Evolutionary conservation across 2,888 invertebrate species (phyloP), one percentile per base, ranked within the genome.

Genomic region (Prosapia bicincta): DNA sequence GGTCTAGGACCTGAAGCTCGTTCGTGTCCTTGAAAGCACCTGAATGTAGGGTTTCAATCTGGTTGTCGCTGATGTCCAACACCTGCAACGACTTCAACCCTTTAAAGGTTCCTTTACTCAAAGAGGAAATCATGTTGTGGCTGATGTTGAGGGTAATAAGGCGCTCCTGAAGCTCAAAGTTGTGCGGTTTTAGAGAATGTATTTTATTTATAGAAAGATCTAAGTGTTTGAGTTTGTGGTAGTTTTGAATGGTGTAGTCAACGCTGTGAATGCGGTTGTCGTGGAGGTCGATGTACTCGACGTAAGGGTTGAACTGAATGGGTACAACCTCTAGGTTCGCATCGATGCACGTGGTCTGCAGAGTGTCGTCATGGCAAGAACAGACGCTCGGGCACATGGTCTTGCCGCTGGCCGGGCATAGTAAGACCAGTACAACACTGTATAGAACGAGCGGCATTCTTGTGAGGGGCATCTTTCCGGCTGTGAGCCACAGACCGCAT

Each of bases 301-400:
- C 90, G 84, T 94, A 94, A 65, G 97, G 97, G 85, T 96, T 96
- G 80, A 96, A 88, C 83, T 95, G 95, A 81, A 95, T 95, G 78
- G 96, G 96, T 74, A 96, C 93, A 81, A 94, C 92, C 84, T 94
- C 94, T 80, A 96, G 89, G 78, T 90, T 90, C 74, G 94, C 93
- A 82, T 90, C 90, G 80, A 91, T 90, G 85, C 96, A 96, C 79
- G 91, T 89, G 28, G 93, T 92, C 77, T 90, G 89, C 79, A 93
- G 89, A 79, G 90, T 86, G 72, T 92, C 90, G 84, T 95, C 94
- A 87, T 92, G 90, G 88, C 96, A 96, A 79, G 89, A 88, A 85
- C 96, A 96, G 81, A 91, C 90, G 76, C 91, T 88, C 70, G 95
- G 95, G 84, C 96, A 96, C 79, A 93, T 88, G 76, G 90, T 71